phyloP scores from a whole-genome alignment of 2,888 invertebrate species.

The Oligia strigilis region DNA sequence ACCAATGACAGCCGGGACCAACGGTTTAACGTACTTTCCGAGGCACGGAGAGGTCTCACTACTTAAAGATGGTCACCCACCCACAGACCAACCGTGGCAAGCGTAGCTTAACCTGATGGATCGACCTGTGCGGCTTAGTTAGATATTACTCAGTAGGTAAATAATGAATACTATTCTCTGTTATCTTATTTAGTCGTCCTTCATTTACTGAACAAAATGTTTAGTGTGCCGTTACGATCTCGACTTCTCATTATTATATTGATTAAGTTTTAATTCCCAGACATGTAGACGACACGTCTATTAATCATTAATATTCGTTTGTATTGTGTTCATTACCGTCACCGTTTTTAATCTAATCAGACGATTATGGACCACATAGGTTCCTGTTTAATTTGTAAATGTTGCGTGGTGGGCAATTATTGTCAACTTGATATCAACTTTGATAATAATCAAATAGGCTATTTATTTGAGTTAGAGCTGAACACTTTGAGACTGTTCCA shows the following conservation, averaged over 20 bases:
- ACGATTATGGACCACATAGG: slow-evolving; percentile 42
- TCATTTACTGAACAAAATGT: slow-evolving; percentile 37
- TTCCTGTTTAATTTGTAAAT: slow-evolving; percentile 51
- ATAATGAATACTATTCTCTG: slow-evolving; percentile 10
- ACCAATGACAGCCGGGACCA: no score
- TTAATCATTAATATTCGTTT: slow-evolving; percentile 60
- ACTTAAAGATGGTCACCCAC: no score
- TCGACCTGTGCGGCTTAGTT: no score
- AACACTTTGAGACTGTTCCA: neutral
- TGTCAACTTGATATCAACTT: slow-evolving; percentile 19
- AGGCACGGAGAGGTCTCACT: no score
- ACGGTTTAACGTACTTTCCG: no score
- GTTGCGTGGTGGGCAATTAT: slow-evolving; percentile 5
- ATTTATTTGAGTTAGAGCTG: neutral
- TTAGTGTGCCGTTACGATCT: slow-evolving; percentile 42
- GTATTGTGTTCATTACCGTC: slow-evolving; percentile 56
- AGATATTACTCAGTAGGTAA: neutral
- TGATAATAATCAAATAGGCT: slow-evolving; percentile 1
- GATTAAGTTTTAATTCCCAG: slow-evolving; percentile 59
- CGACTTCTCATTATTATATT: slow-evolving; percentile 59
- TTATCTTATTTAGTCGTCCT: slow-evolving; percentile 41
- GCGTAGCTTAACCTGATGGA: no score
- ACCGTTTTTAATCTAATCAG: slow-evolving; percentile 57
- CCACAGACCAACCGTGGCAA: no score
- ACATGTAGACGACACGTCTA: slow-evolving; percentile 60